Conservation (phyloP, 2,797 vertebrate genomes). For the Coreius guichenoti region DNA sequence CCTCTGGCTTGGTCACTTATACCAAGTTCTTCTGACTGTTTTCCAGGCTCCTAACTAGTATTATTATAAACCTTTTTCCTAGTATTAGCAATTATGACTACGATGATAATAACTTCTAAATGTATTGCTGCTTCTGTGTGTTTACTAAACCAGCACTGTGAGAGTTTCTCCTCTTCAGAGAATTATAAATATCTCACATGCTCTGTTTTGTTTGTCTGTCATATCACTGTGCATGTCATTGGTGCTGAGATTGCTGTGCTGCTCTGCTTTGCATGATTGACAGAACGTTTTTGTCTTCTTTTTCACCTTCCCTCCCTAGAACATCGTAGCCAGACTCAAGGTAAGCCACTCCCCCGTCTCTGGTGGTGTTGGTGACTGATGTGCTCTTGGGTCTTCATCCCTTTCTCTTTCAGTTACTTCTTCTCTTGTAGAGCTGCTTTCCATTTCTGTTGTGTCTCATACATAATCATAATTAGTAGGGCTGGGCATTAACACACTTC, state of each 20-base stretch:
- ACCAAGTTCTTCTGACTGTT: background rate
- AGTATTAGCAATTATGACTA: background rate
- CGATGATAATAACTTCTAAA: background rate
- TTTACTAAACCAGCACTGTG: slow-evolving; percentile 9
- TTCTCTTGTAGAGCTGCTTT: slow-evolving; percentile 17
- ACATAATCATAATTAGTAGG: background rate
- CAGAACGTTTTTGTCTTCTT: slow-evolving; percentile 78
- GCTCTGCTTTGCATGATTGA: slow-evolving; percentile 85
- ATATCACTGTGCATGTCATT: slow-evolving; percentile 43
- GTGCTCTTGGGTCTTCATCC: slow-evolving; percentile 51
- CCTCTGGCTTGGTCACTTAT: background rate
- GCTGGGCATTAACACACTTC: too few relatives aligned
- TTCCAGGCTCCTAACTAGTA: background rate
- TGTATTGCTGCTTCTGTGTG: background rate
- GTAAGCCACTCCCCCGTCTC: slow-evolving; percentile 77
- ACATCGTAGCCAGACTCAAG: slow-evolving; percentile 79
- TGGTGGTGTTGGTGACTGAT: slow-evolving; percentile 67
- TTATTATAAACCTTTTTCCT: background rate
- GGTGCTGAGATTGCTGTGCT: slow-evolving; percentile 58
- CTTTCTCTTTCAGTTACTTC: slow-evolving; percentile 29
- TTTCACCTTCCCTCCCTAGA: slow-evolving; percentile 77
- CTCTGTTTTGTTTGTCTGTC: slow-evolving; percentile 1
- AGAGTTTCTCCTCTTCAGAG: background rate
- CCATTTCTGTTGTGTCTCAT: background rate
- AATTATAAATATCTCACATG: slow-evolving; percentile 16